Conservation (phyloP, 2,888 invertebrate genomes). For the Drosophila siamana region DNA sequence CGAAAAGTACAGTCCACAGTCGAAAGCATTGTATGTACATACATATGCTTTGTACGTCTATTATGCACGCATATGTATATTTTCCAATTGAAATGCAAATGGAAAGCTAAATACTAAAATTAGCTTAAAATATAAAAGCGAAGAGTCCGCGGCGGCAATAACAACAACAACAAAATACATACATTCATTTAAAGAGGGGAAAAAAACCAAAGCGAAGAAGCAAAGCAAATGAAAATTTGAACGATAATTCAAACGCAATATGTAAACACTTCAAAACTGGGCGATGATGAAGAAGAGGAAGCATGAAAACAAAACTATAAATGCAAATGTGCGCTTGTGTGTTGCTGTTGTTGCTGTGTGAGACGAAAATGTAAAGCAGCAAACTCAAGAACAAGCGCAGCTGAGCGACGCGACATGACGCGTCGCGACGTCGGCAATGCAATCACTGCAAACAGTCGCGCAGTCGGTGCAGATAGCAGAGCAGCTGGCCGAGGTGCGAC, state of each 20-base stretch:
- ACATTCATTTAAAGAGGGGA: constrained; percentile 49
- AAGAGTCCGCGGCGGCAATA: constrained; percentile 48
- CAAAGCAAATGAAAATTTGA: constrained; percentile 56
- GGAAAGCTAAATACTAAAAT: constrained; percentile 78
- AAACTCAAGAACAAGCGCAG: constrained; percentile 21
- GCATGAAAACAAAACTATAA: constrained; percentile 38
- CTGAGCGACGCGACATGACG: constrained; percentile 11
- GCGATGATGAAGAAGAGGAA: constrained; percentile 37
- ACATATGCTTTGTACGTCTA: constrained; percentile 5
- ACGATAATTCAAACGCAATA: constrained; percentile 75
- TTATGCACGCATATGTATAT: constrained; percentile 20
- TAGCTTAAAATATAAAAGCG: constrained; percentile 68
- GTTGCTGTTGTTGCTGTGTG: constrained; percentile 1
- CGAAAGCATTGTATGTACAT: constrained; percentile 20
- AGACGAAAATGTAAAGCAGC: constrained; percentile 40
- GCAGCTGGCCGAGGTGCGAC: constrained; percentile 40
- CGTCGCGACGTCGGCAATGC: background rate
- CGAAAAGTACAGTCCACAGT: constrained; percentile 47
- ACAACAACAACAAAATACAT: constrained; percentile 45
- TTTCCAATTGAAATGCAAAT: constrained; percentile 76
- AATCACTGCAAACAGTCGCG: constrained; percentile 15
- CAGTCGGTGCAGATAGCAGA: constrained; percentile 35
- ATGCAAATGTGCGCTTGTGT: constrained; percentile 43
- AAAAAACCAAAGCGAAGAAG: constrained; percentile 29
- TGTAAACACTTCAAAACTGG: constrained; percentile 74